Evolutionary conservation across 2,113 vertebrate genomes (phyloP).

Genomic region (Psophia crepitans): DNA sequence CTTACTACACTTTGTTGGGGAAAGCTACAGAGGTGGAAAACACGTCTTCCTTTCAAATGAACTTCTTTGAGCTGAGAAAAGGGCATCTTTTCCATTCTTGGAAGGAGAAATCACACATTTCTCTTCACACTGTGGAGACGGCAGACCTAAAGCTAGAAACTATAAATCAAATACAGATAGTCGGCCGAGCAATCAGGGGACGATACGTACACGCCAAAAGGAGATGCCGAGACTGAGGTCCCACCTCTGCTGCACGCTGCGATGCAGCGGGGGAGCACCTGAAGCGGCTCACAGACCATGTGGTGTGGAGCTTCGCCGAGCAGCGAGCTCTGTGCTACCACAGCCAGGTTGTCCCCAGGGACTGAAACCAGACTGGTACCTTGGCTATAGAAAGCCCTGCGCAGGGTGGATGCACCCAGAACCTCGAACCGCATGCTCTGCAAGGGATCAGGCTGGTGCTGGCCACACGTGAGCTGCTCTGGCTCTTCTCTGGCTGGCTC

Average conservation of each 20-base stretch:
- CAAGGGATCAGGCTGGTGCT: neutral
- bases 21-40: neutral
- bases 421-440: neutral
- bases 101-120: neutral
- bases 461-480: accelerated
- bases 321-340: neutral
- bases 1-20: neutral
- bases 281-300: neutral
- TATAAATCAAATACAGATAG: neutral
- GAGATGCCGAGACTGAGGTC: neutral
- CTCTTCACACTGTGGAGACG: neutral
- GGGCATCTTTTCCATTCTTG: neutral
- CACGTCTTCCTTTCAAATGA: neutral
- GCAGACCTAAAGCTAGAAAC: neutral
- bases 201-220: no score
- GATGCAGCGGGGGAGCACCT: no score
- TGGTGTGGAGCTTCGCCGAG: neutral
- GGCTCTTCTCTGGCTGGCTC: neutral
- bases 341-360: neutral
- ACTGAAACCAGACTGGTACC: neutral
- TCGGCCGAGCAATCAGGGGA: neutral
- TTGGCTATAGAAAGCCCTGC: neutral
- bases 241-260: accelerated
- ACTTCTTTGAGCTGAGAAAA: neutral
- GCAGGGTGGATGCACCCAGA: neutral